Conservation (phyloP, 2,113 vertebrate species). For the Physeter macrocephalus region DNA sequence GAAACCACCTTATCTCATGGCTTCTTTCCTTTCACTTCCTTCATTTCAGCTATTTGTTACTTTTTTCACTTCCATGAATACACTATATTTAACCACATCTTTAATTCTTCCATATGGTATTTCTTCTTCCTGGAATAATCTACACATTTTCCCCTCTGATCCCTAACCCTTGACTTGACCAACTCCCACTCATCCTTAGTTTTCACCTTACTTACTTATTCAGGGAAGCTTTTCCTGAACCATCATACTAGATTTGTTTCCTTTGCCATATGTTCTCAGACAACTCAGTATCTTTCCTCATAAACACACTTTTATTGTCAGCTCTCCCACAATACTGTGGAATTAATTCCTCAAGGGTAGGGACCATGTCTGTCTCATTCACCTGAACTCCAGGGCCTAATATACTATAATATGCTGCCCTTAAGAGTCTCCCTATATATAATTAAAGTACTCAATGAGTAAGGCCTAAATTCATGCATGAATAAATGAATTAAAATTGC, state of each 20-base stretch:
- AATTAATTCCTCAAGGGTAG: background rate
- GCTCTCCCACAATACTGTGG: background rate
- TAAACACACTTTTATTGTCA: background rate
- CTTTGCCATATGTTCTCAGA: background rate
- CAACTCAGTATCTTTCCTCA: background rate
- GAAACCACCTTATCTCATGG: background rate
- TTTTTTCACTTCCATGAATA: background rate
- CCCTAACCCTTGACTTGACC: background rate
- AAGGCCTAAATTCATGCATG: background rate
- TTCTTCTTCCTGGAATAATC: background rate
- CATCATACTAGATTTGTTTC: background rate
- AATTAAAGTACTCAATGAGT: background rate
- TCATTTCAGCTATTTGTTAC: background rate
- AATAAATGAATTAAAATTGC: background rate
- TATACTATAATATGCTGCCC: background rate
- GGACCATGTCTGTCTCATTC: background rate
- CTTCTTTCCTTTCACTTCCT: background rate
- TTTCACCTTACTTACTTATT: background rate
- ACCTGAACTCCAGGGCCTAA: background rate
- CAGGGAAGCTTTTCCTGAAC: background rate
- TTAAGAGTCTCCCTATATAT: background rate
- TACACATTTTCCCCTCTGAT: background rate
- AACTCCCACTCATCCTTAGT: background rate
- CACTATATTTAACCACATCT: background rate
- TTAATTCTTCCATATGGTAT: background rate